phyloP scores from a whole-genome alignment of 2,113 vertebrate genomes.

The Cairina moschata region DNA sequence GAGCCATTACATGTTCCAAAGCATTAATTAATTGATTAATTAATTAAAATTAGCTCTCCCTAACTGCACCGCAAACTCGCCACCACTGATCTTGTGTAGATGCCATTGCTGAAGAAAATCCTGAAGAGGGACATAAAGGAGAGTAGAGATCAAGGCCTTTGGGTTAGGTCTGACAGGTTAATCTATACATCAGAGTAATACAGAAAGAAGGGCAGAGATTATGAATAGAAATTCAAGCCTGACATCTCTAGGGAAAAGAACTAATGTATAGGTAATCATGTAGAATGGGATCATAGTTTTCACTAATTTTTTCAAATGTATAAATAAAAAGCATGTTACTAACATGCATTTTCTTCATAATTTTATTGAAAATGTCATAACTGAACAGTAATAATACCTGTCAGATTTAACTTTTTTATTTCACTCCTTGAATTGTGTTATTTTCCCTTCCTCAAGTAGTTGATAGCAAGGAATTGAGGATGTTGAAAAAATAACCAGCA shows the following conservation, averaged over 20 bases:
- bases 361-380: background rate
- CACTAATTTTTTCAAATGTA: background rate
- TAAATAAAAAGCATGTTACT: background rate
- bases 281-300: background rate
- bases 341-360: background rate
- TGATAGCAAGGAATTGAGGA: background rate
- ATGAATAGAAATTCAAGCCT: background rate
- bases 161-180: conserved; percentile 20
- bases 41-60: conserved; percentile 40
- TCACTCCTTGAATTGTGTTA: background rate
- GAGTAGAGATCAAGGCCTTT: background rate
- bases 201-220: background rate
- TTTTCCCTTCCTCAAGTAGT: background rate
- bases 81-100: background rate
- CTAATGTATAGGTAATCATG: background rate
- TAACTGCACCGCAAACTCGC: background rate
- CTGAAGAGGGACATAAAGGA: background rate
- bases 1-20: conserved; percentile 35
- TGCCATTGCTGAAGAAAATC: background rate
- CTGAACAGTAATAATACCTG: background rate
- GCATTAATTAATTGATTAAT: conserved; percentile 59
- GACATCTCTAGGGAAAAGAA: background rate
- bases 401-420: background rate
- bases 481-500: conserved; percentile 6
- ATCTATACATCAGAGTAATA: conserved; percentile 17